Evolutionary conservation across 2,888 invertebrate genomes (phyloP).

Genomic region (Lochmaea crataegi): DNA sequence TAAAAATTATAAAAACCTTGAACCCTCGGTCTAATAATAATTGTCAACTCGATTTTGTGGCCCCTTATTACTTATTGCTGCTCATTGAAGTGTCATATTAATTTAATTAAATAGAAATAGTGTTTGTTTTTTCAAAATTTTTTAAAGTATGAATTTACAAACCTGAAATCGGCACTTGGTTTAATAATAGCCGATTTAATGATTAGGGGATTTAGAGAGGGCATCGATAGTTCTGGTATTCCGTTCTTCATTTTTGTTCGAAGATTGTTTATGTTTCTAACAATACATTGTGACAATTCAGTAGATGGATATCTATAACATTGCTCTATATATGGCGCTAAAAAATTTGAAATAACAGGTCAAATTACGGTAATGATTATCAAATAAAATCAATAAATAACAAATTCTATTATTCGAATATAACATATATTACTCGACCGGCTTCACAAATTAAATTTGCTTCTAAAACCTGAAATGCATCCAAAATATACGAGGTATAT

Average conservation of each 20-base stretch:
- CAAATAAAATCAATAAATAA: too few relatives aligned
- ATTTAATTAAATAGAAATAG: not conserved
- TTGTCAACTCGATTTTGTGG: too few relatives aligned
- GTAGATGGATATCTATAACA: slow-evolving; percentile 74
- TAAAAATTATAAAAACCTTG: not conserved
- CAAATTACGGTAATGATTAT: too few relatives aligned
- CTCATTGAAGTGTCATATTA: too few relatives aligned
- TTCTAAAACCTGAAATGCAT: too few relatives aligned
- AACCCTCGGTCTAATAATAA: too few relatives aligned
- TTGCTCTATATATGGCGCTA: slow-evolving; percentile 74
- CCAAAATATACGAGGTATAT: too few relatives aligned
- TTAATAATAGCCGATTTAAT: slow-evolving; percentile 75
- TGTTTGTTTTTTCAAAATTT: not conserved
- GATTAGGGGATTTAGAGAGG: slow-evolving; percentile 74
- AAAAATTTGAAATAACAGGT: slow-evolving; percentile 42
- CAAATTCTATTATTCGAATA: too few relatives aligned
- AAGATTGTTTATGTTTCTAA: slow-evolving; percentile 70
- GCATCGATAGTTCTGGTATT: slow-evolving; percentile 74
- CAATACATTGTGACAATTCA: slow-evolving; percentile 70
- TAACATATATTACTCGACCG: too few relatives aligned
- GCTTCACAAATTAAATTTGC: too few relatives aligned
- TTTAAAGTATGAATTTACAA: not conserved
- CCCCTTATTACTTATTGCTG: too few relatives aligned
- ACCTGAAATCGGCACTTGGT: slow-evolving; percentile 37
- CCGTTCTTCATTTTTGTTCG: slow-evolving; percentile 70